Base-by-base conservation (phyloP, 2,797 vertebrate species). In the Chelidonichthys spinosus region DNA sequence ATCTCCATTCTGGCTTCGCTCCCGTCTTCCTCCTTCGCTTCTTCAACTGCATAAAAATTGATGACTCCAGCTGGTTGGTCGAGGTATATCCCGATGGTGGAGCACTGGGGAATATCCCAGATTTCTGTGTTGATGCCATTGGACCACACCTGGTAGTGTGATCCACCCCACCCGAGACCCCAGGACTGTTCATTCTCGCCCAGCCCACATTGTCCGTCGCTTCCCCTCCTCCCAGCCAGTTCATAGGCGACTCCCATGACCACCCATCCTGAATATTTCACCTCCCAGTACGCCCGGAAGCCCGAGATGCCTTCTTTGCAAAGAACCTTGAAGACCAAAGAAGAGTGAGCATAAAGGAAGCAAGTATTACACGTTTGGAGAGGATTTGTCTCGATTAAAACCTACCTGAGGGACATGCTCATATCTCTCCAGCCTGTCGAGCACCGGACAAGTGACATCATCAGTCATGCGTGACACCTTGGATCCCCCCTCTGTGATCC, bases 181-280 rank as follows among this genome's bases (percentile, higher is more conserved):
- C 89, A 93, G 52, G 92, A 93, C 55, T 89, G 60, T 2, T 91
- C 88, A 2, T 90, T 93, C 50, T 93, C 89, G 14, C 91, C 90
- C 37, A 92, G 82, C 2, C 89, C 78, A 0, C 88, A 91, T 11
- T 82, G 75, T 54, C 85, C 83, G 0, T 92, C 79, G 6, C 42
- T 44, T 25, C 64, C 78, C 36, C 88, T 86, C 61, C 88, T 86
- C 7, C 67, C 87, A 5, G 85, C 80, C 0, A 55, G 58, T 63
- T 90, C 85, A 7, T 77, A 80, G 52, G 74, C 50, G 0, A 85
- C 77, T 59, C 91, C 87, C 2, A 76, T 18, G 0, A 89, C 84
- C 39, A 85, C 86, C 85, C 88, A 90, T 9, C 90, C 87, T 9
- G 83, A 62, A 37, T 85, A 88, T 18, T 85, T 68, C 18, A 91